These are phyloP conservation scores for Eumacrocentrus americanus DNA, from an alignment of 2,888 invertebrate genomes.

Conservation along the genomic window DNA sequence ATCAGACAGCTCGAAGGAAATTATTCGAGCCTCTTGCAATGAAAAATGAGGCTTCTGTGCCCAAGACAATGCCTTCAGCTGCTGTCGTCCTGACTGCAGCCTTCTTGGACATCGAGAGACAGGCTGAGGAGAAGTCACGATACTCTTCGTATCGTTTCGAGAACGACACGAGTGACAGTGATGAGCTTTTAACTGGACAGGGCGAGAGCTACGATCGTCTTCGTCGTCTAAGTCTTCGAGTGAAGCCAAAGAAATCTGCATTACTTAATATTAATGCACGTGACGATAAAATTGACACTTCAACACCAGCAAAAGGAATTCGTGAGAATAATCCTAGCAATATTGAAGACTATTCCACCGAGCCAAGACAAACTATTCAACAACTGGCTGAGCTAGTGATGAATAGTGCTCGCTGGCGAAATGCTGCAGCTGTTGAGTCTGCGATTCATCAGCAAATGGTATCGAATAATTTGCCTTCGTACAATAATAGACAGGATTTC, in stretches of 20 bases:
- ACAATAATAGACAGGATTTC: background rate
- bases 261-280: slow-evolving; percentile 13
- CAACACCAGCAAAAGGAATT: slow-evolving; percentile 52
- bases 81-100: slow-evolving; percentile 52
- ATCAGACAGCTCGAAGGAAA: slow-evolving; percentile 36
- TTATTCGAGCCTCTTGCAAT: slow-evolving; percentile 28
- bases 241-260: background rate
- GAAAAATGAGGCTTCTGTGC: slow-evolving; percentile 38
- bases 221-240: slow-evolving; percentile 40
- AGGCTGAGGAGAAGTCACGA: slow-evolving; percentile 34
- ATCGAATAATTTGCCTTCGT: slow-evolving; percentile 15
- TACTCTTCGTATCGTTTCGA: slow-evolving; percentile 24
- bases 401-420: slow-evolving; percentile 58
- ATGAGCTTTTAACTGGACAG: slow-evolving; percentile 48
- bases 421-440: slow-evolving; percentile 32
- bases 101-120: slow-evolving; percentile 54
- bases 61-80: slow-evolving; percentile 38
- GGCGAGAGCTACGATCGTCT: slow-evolving; percentile 53
- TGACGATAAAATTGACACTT: slow-evolving; percentile 49
- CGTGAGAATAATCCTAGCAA: slow-evolving; percentile 5
- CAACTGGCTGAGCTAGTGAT: slow-evolving; percentile 56
- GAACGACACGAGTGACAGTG: slow-evolving; percentile 30
- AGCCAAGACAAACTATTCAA: slow-evolving; percentile 53
- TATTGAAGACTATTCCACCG: slow-evolving; percentile 17
- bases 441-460: slow-evolving; percentile 28